A percentile compares a stretch with the other conserved stretches of the same genome.
Evolutionary conservation across 2,797 vertebrate genomes (phyloP).

Genomic region (Erpetoichthys calabaricus): DNA sequence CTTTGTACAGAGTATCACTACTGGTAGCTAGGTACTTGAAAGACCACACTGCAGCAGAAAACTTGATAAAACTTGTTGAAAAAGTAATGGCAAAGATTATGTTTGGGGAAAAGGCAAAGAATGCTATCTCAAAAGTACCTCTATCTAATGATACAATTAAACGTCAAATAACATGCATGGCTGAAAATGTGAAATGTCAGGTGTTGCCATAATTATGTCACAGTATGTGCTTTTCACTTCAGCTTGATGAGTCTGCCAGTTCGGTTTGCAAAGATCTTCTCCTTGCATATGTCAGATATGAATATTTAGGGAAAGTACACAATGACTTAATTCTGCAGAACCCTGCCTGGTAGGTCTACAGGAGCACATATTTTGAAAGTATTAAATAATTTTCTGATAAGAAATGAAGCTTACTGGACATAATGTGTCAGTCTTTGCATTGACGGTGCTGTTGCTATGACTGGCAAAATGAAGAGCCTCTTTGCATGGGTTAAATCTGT

Average conservation of each 20-base stretch:
- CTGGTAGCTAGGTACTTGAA: slow-evolving; percentile 5
- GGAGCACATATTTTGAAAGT: slow-evolving; percentile 11
- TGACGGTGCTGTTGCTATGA: slow-evolving; percentile 13
- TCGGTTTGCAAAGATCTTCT: background rate
- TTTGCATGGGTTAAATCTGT: slow-evolving; percentile 1
- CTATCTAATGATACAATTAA: slow-evolving; percentile 3
- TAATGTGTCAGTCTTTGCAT: slow-evolving; percentile 9
- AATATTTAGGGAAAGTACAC: slow-evolving; percentile 3
- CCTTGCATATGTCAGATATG: slow-evolving; percentile 4
- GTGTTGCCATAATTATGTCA: slow-evolving; percentile 6
- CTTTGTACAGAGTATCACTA: slow-evolving; percentile 7
- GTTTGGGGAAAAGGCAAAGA: slow-evolving; percentile 7
- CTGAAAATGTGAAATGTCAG: slow-evolving; percentile 8
- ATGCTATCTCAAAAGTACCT: background rate
- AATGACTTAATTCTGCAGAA: slow-evolving; percentile 14
- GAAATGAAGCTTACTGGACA: slow-evolving; percentile 1
- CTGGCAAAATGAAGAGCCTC: slow-evolving; percentile 4
- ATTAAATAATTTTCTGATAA: slow-evolving; percentile 9
- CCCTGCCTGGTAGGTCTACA: slow-evolving; percentile 10
- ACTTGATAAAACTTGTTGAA: slow-evolving; percentile 10
- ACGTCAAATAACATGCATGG: slow-evolving; percentile 1
- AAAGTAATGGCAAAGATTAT: slow-evolving; percentile 4
- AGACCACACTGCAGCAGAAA: slow-evolving; percentile 4
- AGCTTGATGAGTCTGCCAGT: slow-evolving; percentile 3
- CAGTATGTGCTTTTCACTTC: slow-evolving; percentile 7